Percentiles rank a stretch among this genome's conserved stretches.
phyloP scores from a whole-genome alignment of 1,140 invertebrate species.

The Aricia agestis region DNA sequence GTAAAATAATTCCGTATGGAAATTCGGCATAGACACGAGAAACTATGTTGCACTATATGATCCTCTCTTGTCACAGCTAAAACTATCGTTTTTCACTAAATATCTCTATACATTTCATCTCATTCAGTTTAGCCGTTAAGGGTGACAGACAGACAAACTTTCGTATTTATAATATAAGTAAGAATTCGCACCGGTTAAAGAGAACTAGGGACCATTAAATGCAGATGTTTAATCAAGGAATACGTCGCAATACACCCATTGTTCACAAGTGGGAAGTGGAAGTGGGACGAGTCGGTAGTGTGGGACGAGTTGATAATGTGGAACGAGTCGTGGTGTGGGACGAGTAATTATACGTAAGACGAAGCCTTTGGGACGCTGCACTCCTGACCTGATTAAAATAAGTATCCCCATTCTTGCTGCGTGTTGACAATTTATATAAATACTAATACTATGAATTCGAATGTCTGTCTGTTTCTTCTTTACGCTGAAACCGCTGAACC shows the following conservation, averaged over 20 bases:
- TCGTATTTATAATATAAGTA: too few relatives aligned
- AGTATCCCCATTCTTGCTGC: not conserved
- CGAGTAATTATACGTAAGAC: not conserved
- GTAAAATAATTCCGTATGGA: too few relatives aligned
- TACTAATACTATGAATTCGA: not conserved
- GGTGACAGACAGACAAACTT: too few relatives aligned
- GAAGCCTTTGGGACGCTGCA: not conserved
- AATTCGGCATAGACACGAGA: too few relatives aligned
- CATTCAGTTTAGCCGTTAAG: too few relatives aligned
- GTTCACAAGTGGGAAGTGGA: not conserved
- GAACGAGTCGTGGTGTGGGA: not conserved
- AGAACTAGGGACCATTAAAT: not conserved
- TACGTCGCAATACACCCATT: not conserved
- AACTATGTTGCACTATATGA: too few relatives aligned
- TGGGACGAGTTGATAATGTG: not conserved
- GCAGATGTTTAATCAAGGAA: slow-evolving; percentile 1
- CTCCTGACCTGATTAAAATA: not conserved
- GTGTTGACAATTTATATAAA: not conserved
- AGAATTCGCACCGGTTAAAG: too few relatives aligned
- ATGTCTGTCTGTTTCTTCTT: too few relatives aligned
- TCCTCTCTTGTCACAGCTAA: too few relatives aligned
- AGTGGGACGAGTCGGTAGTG: not conserved
- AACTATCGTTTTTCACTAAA: too few relatives aligned
- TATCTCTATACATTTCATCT: too few relatives aligned
- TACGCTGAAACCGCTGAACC: too few relatives aligned